Conservation (phyloP, 2,797 vertebrate species). For the Galaxias olidus region DNA sequence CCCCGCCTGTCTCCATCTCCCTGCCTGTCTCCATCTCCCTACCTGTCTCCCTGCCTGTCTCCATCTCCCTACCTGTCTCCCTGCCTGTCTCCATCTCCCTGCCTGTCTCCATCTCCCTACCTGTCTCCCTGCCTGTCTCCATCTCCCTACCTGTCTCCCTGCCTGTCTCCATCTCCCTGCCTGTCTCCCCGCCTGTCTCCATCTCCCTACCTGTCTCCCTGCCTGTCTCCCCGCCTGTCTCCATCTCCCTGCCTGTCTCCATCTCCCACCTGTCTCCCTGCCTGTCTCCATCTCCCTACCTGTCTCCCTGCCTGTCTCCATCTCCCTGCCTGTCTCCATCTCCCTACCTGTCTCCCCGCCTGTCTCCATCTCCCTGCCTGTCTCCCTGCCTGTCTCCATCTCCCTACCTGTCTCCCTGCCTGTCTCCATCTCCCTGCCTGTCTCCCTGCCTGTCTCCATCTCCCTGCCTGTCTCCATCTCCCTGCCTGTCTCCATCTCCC, state of each 20-base stretch:
- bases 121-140: neutral
- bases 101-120: neutral
- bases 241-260: no score
- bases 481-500: no score
- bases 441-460: no score
- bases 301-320: neutral
- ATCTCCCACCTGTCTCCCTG: no score
- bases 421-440: conserved; percentile 15
- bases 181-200: no score
- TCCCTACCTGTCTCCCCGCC: no score
- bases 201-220: neutral
- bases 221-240: neutral
- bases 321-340: neutral
- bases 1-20: neutral
- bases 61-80: conserved; percentile 9
- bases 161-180: neutral
- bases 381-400: neutral
- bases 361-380: no score
- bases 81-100: neutral
- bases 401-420: no score
- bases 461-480: conserved; percentile 4
- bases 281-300: no score
- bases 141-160: no score
- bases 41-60: no score
- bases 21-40: conserved; percentile 3